Percentiles rank a stretch among this genome's conserved stretches.
Conservation (phyloP, 2,888 invertebrate species). For the Luperina nickerlii region DNA sequence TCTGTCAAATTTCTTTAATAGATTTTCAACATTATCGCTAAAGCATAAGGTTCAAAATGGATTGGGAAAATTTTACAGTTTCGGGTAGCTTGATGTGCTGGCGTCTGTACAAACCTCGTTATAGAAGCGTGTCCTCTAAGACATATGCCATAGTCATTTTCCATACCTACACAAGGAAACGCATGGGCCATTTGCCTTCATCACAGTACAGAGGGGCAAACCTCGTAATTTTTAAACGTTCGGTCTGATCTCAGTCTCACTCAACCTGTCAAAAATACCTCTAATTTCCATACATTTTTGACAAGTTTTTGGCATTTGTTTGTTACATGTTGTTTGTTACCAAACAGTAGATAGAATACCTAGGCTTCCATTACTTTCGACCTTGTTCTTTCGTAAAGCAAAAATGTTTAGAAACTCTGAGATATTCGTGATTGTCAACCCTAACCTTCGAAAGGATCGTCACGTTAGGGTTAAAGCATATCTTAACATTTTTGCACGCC, state of each 20-base stretch:
- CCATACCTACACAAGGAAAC: neutral
- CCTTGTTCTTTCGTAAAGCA: neutral
- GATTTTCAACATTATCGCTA: too few relatives aligned
- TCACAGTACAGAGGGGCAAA: neutral
- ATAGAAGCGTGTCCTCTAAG: neutral
- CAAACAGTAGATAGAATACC: neutral
- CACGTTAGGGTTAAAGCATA: conserved; percentile 69
- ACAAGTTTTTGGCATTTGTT: too few relatives aligned
- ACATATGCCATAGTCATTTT: neutral
- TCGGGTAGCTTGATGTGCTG: too few relatives aligned
- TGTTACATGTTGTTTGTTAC: too few relatives aligned
- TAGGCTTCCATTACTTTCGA: neutral
- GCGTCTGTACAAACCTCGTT: neutral
- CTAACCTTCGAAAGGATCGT: conserved; percentile 57
- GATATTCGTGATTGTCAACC: conserved; percentile 47
- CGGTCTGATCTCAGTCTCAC: too few relatives aligned
- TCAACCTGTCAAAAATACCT: too few relatives aligned
- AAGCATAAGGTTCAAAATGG: too few relatives aligned
- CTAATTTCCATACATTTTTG: too few relatives aligned
- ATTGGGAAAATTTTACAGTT: too few relatives aligned
- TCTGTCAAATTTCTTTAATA: too few relatives aligned
- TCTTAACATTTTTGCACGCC: conserved; percentile 70
- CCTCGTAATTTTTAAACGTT: too few relatives aligned
- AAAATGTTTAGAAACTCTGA: neutral
- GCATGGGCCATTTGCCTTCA: neutral